These are phyloP conservation scores for Entomobrya multifasciata DNA, from an alignment of 2,888 invertebrate species.

Conservation along the genomic window DNA sequence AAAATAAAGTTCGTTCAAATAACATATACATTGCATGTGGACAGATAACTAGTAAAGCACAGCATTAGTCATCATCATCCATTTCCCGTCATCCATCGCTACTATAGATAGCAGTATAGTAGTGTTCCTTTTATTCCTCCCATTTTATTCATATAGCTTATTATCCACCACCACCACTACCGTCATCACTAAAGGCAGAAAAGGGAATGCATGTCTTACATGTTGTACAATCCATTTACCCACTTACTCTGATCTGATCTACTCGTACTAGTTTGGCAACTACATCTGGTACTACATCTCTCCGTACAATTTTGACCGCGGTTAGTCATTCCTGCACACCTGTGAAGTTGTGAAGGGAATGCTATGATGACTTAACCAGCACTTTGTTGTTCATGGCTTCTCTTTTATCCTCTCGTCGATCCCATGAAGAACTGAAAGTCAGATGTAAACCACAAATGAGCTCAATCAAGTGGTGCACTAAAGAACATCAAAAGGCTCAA, in stretches of 20 bases:
- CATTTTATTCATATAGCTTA: background rate
- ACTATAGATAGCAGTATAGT: too few relatives aligned
- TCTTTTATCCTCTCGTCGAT: too few relatives aligned
- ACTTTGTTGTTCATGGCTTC: background rate
- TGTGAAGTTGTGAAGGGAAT: background rate
- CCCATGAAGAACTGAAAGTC: too few relatives aligned
- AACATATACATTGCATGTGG: background rate
- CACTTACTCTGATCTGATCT: too few relatives aligned
- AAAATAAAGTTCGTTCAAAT: background rate
- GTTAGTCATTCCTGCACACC: background rate
- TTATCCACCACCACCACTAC: too few relatives aligned
- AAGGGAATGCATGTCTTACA: too few relatives aligned
- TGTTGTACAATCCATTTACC: too few relatives aligned
- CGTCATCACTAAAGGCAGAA: too few relatives aligned
- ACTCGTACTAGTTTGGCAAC: background rate
- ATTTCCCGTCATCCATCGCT: background rate
- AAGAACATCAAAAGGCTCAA: too few relatives aligned
- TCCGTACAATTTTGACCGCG: background rate
- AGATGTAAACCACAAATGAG: too few relatives aligned
- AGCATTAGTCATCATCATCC: slow-evolving; percentile 37
- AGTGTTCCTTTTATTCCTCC: background rate
- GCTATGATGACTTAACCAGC: too few relatives aligned
- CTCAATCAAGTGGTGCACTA: too few relatives aligned
- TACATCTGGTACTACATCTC: background rate
- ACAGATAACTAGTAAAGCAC: slow-evolving; percentile 15